These are phyloP conservation scores for Palythoa grandis DNA, from an alignment of 92 coral and sea anemone genomes.

Conservation along the genomic window DNA sequence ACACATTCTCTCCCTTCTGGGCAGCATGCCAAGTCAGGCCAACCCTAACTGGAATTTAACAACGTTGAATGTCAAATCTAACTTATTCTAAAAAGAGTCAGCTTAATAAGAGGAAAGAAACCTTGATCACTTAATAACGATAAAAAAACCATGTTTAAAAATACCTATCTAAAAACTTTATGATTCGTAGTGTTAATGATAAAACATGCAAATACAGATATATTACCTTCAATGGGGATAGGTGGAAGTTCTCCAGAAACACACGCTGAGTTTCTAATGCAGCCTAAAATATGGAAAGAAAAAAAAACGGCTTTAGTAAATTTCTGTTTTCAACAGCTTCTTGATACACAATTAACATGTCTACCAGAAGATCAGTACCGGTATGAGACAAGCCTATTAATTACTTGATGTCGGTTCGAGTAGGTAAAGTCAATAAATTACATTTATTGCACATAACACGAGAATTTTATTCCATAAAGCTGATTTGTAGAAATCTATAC, in stretches of 20 bases:
- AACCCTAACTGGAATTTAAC: too few relatives aligned
- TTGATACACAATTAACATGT: not conserved
- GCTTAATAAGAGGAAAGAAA: too few relatives aligned
- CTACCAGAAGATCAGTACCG: too few relatives aligned
- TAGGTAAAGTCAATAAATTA: not conserved
- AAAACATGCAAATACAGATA: not conserved
- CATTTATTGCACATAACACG: too few relatives aligned
- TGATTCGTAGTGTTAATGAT: not conserved
- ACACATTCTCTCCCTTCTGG: too few relatives aligned
- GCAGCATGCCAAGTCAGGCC: too few relatives aligned
- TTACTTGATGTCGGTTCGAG: not conserved
- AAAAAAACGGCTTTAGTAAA: not conserved
- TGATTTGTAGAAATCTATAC: too few relatives aligned
- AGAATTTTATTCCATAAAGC: too few relatives aligned
- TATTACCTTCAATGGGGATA: slow-evolving; percentile 92
- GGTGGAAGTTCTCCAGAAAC: slow-evolving; percentile 88
- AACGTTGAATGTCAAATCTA: too few relatives aligned
- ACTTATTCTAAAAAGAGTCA: too few relatives aligned
- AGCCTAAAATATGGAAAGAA: slow-evolving; percentile 54
- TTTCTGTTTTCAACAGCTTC: not conserved
- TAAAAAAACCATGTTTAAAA: too few relatives aligned
- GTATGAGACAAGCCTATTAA: not conserved
- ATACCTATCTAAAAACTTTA: not conserved
- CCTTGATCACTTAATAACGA: too few relatives aligned
- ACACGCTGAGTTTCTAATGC: slow-evolving; percentile 86